Conservation (phyloP, 2,113 vertebrate species). For the Pangasianodon gigas region DNA sequence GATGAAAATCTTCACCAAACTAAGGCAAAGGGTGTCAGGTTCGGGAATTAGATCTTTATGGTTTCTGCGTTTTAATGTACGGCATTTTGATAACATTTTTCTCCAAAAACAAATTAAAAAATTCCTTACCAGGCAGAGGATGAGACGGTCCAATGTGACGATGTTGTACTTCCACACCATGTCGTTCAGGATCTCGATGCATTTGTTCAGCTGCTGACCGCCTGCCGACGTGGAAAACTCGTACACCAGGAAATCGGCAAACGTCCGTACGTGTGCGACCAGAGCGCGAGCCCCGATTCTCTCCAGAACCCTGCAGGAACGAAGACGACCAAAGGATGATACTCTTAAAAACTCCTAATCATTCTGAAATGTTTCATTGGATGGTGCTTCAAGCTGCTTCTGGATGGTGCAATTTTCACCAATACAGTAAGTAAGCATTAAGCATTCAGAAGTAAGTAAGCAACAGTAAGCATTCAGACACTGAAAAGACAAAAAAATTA, state of each 20-base stretch:
- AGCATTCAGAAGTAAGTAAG: no score
- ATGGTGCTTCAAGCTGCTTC: neutral
- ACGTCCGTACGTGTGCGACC: constrained; percentile 94
- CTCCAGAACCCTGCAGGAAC: constrained; percentile 84
- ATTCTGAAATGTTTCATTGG: neutral
- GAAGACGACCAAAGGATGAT: neutral
- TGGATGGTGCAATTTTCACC: neutral
- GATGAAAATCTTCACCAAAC: neutral
- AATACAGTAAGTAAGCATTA: neutral
- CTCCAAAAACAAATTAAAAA: no score
- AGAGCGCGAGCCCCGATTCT: constrained; percentile 93
- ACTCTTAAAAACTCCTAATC: neutral
- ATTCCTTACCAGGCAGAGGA: constrained; percentile 90
- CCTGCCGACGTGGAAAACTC: constrained; percentile 98
- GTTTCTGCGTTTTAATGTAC: neutral
- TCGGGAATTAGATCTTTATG: neutral
- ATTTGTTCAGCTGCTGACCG: constrained; percentile 97
- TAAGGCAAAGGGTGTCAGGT: neutral
- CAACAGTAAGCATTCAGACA: neutral
- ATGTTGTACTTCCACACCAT: constrained; percentile 99
- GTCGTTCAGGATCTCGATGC: constrained; percentile 98
- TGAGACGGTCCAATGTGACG: constrained; percentile 93
- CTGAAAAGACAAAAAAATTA: neutral
- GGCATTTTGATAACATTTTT: neutral
- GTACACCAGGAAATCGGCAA: constrained; percentile 97